These are phyloP conservation scores for Horisme vitalbata DNA, from an alignment of 2,888 invertebrate species.

Conservation along the genomic window DNA sequence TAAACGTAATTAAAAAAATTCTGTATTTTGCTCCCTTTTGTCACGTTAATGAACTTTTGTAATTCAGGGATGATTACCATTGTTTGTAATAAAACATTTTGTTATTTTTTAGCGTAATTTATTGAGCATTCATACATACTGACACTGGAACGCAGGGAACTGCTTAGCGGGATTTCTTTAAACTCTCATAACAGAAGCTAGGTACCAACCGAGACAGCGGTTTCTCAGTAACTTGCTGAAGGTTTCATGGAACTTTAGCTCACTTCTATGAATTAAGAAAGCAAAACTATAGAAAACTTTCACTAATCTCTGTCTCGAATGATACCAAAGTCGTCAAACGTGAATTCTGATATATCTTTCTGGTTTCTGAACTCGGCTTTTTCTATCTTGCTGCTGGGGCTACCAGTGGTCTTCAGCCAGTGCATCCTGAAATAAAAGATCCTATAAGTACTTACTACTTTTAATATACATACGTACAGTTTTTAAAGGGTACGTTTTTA, in stretches of 20 bases:
- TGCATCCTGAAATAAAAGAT: constrained; percentile 65
- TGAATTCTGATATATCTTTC: constrained; percentile 77
- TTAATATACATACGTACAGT: too few relatives aligned
- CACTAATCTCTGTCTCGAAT: constrained; percentile 43
- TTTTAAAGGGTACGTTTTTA: too few relatives aligned
- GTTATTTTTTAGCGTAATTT: constrained; percentile 9
- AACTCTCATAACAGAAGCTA: too few relatives aligned
- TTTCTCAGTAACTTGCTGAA: too few relatives aligned
- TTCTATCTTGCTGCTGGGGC: constrained; percentile 89
- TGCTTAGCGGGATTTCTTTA: too few relatives aligned
- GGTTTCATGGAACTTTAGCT: not conserved
- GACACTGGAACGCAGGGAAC: not conserved
- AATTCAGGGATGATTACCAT: constrained; percentile 29
- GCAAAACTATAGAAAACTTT: constrained; percentile 15
- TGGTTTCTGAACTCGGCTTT: constrained; percentile 87
- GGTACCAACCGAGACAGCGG: too few relatives aligned
- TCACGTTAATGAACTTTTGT: constrained; percentile 42
- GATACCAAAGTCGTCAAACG: constrained; percentile 78
- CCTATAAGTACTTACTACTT: too few relatives aligned
- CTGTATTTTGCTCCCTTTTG: constrained; percentile 40
- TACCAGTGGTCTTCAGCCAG: constrained; percentile 86
- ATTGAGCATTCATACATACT: constrained; percentile 2
- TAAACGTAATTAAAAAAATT: constrained; percentile 56
- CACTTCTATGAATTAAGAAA: not conserved
- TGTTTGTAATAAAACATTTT: constrained; percentile 32